Evolutionary conservation across 1,140 invertebrate genomes (phyloP).

Genomic region (Atta cephalotes): DNA sequence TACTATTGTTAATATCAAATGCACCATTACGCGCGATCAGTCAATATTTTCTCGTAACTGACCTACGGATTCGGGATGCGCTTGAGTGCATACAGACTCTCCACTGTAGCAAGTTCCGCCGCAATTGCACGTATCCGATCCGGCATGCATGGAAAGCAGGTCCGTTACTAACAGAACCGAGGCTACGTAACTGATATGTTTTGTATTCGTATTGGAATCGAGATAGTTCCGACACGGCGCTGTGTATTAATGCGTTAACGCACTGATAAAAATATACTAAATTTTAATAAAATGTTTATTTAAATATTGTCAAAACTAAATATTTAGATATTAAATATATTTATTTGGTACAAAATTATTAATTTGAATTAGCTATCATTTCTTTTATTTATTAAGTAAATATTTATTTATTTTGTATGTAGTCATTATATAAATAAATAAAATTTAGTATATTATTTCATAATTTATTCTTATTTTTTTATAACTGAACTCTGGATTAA

Average conservation of each 20-base stretch:
- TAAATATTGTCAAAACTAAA: no score
- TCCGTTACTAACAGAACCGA: slow-evolving; percentile 30
- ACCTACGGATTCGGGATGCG: slow-evolving; percentile 65
- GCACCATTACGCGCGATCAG: slow-evolving; percentile 73
- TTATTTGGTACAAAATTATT: no score
- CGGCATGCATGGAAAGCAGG: slow-evolving; percentile 30
- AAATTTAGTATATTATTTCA: background rate
- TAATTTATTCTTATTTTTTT: background rate
- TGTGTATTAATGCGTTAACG: background rate
- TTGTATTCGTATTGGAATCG: background rate
- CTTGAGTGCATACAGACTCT: slow-evolving; percentile 29
- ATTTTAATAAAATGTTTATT: background rate
- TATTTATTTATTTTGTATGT: no score
- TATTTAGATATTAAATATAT: no score
- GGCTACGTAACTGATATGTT: background rate
- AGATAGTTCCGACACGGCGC: background rate
- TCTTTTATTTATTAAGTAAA: no score
- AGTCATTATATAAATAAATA: no score
- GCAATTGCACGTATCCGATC: slow-evolving; percentile 47
- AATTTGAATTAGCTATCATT: no score
- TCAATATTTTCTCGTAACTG: slow-evolving; percentile 77
- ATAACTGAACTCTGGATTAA: background rate
- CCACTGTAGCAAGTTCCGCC: slow-evolving; percentile 29
- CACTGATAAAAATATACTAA: no score
- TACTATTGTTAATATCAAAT: slow-evolving; percentile 67